Percentiles rank a stretch among this genome's conserved stretches.
Evolutionary conservation across 2,113 vertebrate genomes (phyloP).

Genomic region (Lonchura striata): DNA sequence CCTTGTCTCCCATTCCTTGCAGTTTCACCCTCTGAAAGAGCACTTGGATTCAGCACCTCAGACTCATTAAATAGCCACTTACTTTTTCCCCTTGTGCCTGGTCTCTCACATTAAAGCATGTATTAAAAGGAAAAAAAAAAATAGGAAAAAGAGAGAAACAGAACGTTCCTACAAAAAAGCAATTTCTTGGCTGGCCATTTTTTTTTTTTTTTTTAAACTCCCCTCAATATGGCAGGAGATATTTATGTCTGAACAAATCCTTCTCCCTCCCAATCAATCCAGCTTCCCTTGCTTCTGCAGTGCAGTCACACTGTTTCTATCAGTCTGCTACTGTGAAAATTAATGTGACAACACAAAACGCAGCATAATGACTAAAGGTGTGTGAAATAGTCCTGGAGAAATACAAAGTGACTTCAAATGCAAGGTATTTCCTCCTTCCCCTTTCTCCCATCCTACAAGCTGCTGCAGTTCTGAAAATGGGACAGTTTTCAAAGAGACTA

Average conservation of each 20-base stretch:
- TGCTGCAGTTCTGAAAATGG: conserved; percentile 64
- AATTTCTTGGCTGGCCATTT: conserved; percentile 62
- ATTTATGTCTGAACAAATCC: conserved; percentile 67
- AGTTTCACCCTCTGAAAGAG: background rate
- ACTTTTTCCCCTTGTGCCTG: background rate
- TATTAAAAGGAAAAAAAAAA: background rate
- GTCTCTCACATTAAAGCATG: background rate
- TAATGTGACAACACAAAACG: conserved; percentile 45
- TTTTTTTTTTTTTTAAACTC: conserved; percentile 45
- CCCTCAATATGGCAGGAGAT: conserved; percentile 65
- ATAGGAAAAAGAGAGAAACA: background rate
- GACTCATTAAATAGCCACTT: background rate
- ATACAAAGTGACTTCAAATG: conserved; percentile 15
- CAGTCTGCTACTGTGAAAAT: conserved; percentile 53
- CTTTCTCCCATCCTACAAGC: conserved; percentile 51
- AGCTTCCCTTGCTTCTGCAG: conserved; percentile 28
- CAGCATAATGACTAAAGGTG: conserved; percentile 52
- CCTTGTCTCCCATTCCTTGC: background rate
- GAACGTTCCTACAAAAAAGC: conserved; percentile 60
- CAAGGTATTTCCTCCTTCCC: conserved; percentile 59
- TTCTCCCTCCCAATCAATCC: conserved; percentile 46
- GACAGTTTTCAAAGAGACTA: conserved; percentile 65
- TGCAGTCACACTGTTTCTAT: conserved; percentile 6
- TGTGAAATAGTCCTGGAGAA: conserved; percentile 43
- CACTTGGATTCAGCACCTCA: background rate